Percentiles rank a stretch among this genome's conserved stretches.
Conservation (phyloP, 2,113 vertebrate genomes). For the Hippocampus abdominalis region DNA sequence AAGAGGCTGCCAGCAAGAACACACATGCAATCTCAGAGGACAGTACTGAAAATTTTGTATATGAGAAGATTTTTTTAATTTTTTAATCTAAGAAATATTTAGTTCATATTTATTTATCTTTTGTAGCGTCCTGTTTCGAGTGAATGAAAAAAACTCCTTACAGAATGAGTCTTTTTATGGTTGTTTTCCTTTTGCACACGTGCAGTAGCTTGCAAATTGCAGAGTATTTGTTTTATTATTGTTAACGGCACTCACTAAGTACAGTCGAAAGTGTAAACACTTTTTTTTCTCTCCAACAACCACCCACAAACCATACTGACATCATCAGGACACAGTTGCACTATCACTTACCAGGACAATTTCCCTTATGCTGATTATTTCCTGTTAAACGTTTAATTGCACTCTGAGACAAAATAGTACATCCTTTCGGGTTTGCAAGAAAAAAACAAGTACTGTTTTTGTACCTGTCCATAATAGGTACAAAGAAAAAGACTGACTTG, state of each 20-base stretch:
- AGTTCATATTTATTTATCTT: not conserved
- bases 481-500: too few relatives aligned
- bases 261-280: conserved; percentile 3
- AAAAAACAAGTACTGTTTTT: not conserved
- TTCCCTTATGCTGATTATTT: conserved; percentile 2
- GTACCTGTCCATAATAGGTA: too few relatives aligned
- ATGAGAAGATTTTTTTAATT: not conserved
- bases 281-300: conserved; percentile 21
- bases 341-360: conserved; percentile 1
- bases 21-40: not conserved
- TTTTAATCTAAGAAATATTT: not conserved
- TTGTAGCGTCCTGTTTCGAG: not conserved
- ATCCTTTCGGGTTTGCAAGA: not conserved
- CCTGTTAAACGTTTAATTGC: not conserved
- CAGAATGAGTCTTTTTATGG: not conserved
- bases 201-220: not conserved
- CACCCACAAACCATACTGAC: conserved; percentile 38
- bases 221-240: not conserved
- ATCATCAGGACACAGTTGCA: conserved; percentile 18
- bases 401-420: not conserved
- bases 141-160: not conserved
- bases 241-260: not conserved
- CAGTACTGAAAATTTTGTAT: not conserved
- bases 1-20: conserved; percentile 81
- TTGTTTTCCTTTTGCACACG: not conserved